Percentiles rank a stretch among this genome's conserved stretches.
These are phyloP conservation scores for Lapara coniferarum DNA, from an alignment of 2,888 invertebrate genomes.

Conservation along the genomic window DNA sequence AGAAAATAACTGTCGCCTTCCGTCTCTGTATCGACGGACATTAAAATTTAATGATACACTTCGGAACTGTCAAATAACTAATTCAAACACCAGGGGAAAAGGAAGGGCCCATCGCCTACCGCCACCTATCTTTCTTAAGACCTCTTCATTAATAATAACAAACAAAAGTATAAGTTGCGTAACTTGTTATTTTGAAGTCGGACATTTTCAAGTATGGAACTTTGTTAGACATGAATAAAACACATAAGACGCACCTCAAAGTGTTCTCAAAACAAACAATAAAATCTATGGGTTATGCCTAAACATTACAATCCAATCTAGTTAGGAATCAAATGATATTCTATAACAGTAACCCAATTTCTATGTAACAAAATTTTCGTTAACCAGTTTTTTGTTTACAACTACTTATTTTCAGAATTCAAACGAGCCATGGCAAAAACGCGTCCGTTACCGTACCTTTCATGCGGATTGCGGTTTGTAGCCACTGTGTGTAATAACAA, in stretches of 20 bases:
- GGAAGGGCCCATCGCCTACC: slow-evolving; percentile 55
- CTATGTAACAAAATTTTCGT: slow-evolving; percentile 51
- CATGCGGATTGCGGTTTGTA: slow-evolving; percentile 61
- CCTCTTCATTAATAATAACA: too few relatives aligned
- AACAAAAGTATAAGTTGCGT: slow-evolving; percentile 24
- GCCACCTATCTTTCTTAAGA: neutral
- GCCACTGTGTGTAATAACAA: slow-evolving; percentile 61
- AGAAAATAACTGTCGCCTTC: slow-evolving; percentile 25
- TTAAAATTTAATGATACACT: slow-evolving; percentile 66
- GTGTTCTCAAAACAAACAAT: neutral
- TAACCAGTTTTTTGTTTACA: slow-evolving; percentile 60
- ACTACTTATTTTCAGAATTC: slow-evolving; percentile 55
- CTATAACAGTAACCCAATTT: slow-evolving; percentile 55
- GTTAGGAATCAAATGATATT: slow-evolving; percentile 44
- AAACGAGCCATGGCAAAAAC: slow-evolving; percentile 62
- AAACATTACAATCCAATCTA: slow-evolving; percentile 31
- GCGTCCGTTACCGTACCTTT: slow-evolving; percentile 58
- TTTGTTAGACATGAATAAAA: neutral
- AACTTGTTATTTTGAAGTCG: neutral
- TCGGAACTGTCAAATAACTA: slow-evolving; percentile 66
- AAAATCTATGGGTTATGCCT: neutral
- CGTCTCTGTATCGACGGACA: slow-evolving; percentile 53
- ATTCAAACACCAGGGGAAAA: slow-evolving; percentile 71
- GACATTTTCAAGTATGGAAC: neutral
- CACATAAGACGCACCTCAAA: neutral